phyloP scores from a whole-genome alignment of 2,113 vertebrate genomes.

The Tenebrosternarchus preto region DNA sequence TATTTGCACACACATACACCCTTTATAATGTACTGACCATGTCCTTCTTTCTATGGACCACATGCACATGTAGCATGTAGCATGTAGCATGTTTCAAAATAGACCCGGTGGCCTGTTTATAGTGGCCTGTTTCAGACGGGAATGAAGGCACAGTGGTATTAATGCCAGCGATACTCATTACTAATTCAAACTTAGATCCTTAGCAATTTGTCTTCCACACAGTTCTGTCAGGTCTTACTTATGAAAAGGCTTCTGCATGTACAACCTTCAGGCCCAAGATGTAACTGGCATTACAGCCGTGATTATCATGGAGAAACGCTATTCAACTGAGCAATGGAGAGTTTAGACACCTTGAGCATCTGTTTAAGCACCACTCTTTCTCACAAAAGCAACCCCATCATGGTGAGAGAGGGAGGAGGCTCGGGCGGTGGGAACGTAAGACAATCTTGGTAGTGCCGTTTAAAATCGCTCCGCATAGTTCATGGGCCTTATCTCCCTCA shows the following conservation, averaged over 20 bases:
- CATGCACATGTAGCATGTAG: background rate
- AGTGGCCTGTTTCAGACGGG: too few relatives aligned
- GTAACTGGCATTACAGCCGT: background rate
- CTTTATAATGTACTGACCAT: conserved; percentile 15
- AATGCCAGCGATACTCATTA: conserved; percentile 7
- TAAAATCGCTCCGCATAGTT: conserved; percentile 29
- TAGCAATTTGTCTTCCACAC: background rate
- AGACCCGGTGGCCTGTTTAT: too few relatives aligned
- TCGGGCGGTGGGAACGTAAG: background rate
- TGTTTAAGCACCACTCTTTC: background rate
- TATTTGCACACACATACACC: conserved; percentile 17
- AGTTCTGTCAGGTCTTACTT: background rate
- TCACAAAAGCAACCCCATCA: conserved; percentile 13
- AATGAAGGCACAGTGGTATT: too few relatives aligned
- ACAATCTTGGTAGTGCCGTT: conserved; percentile 26
- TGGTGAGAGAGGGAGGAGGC: background rate
- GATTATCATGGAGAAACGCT: background rate
- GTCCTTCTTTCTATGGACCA: conserved; percentile 24
- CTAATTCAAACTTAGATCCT: conserved; percentile 4
- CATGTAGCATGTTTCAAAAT: conserved; percentile 47
- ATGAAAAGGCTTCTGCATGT: background rate
- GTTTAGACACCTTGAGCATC: background rate
- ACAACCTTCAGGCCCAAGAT: background rate
- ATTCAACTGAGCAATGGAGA: background rate
- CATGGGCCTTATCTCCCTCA: conserved; percentile 26